A percentile compares a stretch with the other conserved stretches of the same genome.
Conservation (phyloP, 2,113 vertebrate species). For the Neotragus pygmaeus region DNA sequence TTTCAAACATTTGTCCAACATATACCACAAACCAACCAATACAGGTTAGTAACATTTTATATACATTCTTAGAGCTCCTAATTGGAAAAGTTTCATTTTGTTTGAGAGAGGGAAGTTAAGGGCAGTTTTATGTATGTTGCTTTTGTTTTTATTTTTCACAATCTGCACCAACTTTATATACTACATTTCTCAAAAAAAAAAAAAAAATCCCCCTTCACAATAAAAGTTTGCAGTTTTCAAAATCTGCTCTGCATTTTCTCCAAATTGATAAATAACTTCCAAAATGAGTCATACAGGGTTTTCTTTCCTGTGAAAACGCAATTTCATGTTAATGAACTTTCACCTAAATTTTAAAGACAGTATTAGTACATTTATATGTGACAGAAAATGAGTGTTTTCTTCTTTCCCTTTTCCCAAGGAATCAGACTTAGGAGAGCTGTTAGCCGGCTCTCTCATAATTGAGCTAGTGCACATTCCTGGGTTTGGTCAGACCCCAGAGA, state of each 20-base stretch:
- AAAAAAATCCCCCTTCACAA: not conserved
- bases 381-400: not conserved
- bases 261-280: not conserved
- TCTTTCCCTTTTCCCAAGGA: not conserved
- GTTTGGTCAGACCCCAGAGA: not conserved
- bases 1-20: conserved; percentile 74
- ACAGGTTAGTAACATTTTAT: conserved; percentile 69
- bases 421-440: not conserved
- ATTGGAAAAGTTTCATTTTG: conserved; percentile 52
- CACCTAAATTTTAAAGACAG: not conserved
- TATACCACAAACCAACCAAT: conserved; percentile 59
- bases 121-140: not conserved
- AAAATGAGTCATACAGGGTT: not conserved
- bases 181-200: not conserved
- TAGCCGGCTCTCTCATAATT: not conserved
- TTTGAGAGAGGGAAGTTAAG: not conserved
- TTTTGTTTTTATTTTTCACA: conserved; percentile 34
- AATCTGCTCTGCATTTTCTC: not conserved
- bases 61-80: conserved; percentile 39
- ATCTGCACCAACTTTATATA: not conserved
- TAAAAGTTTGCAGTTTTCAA: not conserved
- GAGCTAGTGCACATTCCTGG: not conserved
- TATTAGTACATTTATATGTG: not conserved
- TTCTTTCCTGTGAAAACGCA: not conserved
- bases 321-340: not conserved